phyloP scores from a whole-genome alignment of 2,888 invertebrate species.

The Apotomis turbidana region DNA sequence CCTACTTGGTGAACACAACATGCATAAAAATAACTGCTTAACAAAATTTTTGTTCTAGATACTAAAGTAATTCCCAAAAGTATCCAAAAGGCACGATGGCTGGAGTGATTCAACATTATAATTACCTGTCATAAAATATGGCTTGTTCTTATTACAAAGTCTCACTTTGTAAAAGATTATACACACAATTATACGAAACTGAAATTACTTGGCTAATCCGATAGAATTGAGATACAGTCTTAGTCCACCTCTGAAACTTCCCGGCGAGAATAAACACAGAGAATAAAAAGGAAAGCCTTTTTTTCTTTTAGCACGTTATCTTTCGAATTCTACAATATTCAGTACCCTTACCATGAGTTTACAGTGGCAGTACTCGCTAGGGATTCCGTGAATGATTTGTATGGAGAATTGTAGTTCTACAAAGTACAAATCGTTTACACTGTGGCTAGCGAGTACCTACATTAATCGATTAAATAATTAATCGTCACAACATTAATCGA shows the following conservation, averaged over 20 bases:
- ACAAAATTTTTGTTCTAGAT: no score
- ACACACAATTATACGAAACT: slow-evolving; percentile 44
- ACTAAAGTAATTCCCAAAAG: not conserved
- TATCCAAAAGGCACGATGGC: not conserved
- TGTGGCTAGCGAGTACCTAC: no score
- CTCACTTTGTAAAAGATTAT: slow-evolving; percentile 47
- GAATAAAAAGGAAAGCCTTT: slow-evolving; percentile 54
- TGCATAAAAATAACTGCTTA: no score
- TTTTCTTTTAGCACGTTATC: slow-evolving; percentile 69
- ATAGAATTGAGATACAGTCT: slow-evolving; percentile 53
- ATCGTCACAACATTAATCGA: no score
- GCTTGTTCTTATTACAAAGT: slow-evolving; percentile 35
- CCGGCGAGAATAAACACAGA: slow-evolving; percentile 59
- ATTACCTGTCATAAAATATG: slow-evolving; percentile 19
- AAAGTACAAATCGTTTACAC: no score
- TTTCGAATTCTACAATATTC: slow-evolving; percentile 75
- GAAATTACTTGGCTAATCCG: slow-evolving; percentile 51
- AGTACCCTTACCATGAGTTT: no score
- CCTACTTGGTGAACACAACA: no score
- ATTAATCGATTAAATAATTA: no score
- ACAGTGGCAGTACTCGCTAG: no score
- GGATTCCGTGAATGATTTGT: no score
- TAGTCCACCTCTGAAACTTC: slow-evolving; percentile 64
- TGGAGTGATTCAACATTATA: slow-evolving; percentile 16
- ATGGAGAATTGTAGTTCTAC: no score